Evolutionary conservation across 2,888 invertebrate genomes (phyloP).

Genomic region (Agonopterix heracliana): DNA sequence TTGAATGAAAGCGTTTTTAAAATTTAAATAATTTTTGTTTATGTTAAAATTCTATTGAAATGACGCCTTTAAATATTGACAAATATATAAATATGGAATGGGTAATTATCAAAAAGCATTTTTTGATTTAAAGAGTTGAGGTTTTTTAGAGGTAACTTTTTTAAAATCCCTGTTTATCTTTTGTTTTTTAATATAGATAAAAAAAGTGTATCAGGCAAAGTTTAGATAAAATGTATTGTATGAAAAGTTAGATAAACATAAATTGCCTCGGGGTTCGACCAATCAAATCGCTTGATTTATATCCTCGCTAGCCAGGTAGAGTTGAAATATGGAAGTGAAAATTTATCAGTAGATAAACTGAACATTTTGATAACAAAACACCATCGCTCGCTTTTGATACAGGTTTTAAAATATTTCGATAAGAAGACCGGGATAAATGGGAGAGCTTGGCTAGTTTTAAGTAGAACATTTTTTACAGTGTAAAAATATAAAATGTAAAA

Average conservation of each 20-base stretch:
- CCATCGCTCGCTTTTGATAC: background rate
- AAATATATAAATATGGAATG: no score
- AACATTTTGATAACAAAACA: background rate
- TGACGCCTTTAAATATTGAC: no score
- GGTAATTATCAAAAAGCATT: no score
- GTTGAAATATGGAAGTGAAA: conserved; percentile 16
- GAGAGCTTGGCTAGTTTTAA: no score
- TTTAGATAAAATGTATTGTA: conserved; percentile 1
- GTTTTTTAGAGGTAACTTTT: no score
- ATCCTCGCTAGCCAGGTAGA: conserved; percentile 9
- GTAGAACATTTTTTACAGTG: no score
- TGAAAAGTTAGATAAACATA: conserved; percentile 14
- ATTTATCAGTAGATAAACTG: conserved; percentile 14
- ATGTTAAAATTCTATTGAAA: background rate
- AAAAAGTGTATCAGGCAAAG: background rate
- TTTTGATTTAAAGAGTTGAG: no score
- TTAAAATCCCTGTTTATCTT: background rate
- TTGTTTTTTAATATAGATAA: background rate
- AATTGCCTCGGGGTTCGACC: conserved; percentile 16
- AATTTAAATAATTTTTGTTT: background rate
- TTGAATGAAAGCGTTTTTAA: background rate
- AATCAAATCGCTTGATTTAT: conserved; percentile 15
- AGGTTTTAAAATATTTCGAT: no score
- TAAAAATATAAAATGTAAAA: no score
- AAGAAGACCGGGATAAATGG: no score